Percentiles rank a stretch among this genome's conserved stretches.
Evolutionary conservation across 2,113 vertebrate species (phyloP).

Genomic region (Fulmarus glacialis): DNA sequence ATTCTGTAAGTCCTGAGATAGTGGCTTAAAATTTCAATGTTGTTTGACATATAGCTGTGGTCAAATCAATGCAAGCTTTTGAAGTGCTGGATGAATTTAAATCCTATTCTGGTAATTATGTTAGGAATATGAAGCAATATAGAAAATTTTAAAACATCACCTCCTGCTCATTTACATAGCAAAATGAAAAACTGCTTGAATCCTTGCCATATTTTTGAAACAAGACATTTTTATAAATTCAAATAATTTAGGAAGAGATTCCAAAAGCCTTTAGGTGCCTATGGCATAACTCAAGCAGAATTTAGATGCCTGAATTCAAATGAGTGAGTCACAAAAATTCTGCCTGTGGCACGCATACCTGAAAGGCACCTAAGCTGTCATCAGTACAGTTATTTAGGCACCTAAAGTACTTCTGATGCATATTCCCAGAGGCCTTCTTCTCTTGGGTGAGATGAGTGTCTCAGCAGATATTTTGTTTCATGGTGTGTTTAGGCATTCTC

Average conservation of each 20-base stretch:
- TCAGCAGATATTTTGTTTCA: conserved; percentile 13
- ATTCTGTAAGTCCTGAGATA: not conserved
- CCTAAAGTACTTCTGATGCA: not conserved
- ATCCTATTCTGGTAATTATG: not conserved
- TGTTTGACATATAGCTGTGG: not conserved
- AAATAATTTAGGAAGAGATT: not conserved
- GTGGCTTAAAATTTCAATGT: not conserved
- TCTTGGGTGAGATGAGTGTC: not conserved
- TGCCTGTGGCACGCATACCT: conserved; percentile 47
- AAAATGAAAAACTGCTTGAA: not conserved
- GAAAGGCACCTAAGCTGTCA: conserved; percentile 59
- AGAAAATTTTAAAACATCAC: not conserved
- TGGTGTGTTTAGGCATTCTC: not conserved
- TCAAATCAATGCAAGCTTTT: not conserved
- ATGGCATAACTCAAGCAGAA: not conserved
- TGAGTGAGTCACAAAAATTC: conserved; percentile 33
- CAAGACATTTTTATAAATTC: not conserved
- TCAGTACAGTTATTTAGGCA: conserved; percentile 46
- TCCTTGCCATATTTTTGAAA: not conserved
- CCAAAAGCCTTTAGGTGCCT: conserved; percentile 4
- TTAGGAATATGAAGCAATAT: not conserved
- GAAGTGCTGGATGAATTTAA: not conserved
- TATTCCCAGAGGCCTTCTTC: conserved; percentile 42
- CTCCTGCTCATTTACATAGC: not conserved
- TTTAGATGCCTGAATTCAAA: conserved; percentile 4